Percentiles rank a stretch among this genome's conserved stretches.
These are phyloP conservation scores for Ephestia elutella DNA, from an alignment of 1,140 invertebrate species.

Conservation along the genomic window DNA sequence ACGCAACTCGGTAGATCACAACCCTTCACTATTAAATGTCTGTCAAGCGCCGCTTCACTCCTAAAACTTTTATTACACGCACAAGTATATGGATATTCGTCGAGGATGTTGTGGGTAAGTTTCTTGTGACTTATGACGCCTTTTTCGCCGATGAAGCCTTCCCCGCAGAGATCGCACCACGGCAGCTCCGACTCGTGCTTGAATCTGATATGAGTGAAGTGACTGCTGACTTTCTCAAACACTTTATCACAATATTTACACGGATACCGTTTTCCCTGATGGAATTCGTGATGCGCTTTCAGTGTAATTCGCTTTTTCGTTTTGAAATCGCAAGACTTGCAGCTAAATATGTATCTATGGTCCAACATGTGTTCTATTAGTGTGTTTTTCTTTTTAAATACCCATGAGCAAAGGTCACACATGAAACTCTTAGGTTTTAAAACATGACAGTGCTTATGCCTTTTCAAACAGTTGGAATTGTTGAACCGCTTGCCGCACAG, in stretches of 20 bases:
- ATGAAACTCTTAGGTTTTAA: not conserved
- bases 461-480: not conserved
- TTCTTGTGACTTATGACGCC: slow-evolving; percentile 39
- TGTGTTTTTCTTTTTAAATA: not conserved
- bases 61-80: slow-evolving; percentile 25
- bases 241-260: slow-evolving; percentile 1
- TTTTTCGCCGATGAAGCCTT: slow-evolving; percentile 33
- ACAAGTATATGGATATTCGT: slow-evolving; percentile 13
- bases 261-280: not conserved
- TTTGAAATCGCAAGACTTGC: not conserved
- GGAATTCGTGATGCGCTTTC: not conserved
- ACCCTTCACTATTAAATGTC: slow-evolving; percentile 24
- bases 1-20: not conserved
- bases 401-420: not conserved
- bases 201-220: not conserved
- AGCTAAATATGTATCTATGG: not conserved
- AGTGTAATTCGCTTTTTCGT: not conserved
- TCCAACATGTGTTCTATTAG: not conserved
- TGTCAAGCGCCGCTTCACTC: slow-evolving; percentile 24
- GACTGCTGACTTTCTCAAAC: not conserved
- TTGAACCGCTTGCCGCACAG: slow-evolving; percentile 19
- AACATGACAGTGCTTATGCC: not conserved
- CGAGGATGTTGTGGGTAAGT: slow-evolving; percentile 24
- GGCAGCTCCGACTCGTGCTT: not conserved
- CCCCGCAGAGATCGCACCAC: slow-evolving; percentile 10